Evolutionary conservation across 2,113 vertebrate species (phyloP).

Genomic region (Pogonocichla stellata): DNA sequence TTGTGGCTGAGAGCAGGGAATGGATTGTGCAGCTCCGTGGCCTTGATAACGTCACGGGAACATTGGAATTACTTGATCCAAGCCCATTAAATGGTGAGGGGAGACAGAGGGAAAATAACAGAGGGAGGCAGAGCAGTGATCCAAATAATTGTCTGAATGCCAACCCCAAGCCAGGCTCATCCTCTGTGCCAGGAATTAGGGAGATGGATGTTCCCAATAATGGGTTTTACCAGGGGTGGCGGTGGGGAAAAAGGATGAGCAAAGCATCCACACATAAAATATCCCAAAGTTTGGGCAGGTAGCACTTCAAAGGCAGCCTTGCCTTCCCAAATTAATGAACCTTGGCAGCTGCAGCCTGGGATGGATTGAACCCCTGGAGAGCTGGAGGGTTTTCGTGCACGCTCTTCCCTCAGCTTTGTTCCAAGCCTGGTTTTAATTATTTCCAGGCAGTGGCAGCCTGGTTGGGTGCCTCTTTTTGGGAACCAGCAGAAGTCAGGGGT

Average conservation of each 20-base stretch:
- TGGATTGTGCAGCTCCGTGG: neutral
- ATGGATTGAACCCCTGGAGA: neutral
- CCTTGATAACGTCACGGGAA: slow-evolving; percentile 2
- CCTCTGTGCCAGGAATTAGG: neutral
- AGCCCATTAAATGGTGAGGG: neutral
- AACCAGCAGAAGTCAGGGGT: neutral
- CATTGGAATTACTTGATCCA: neutral
- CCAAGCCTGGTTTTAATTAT: neutral
- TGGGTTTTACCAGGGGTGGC: neutral
- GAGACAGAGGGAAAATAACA: neutral
- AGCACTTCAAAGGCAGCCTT: neutral
- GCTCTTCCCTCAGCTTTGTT: neutral
- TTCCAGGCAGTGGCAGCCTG: neutral
- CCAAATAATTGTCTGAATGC: neutral
- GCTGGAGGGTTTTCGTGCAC: neutral
- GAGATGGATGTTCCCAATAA: neutral
- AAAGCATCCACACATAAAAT: neutral
- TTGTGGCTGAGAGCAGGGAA: neutral
- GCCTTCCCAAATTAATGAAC: neutral
- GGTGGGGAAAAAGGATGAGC: neutral
- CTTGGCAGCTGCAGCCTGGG: neutral
- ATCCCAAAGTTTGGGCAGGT: neutral
- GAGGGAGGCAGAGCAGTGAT: neutral
- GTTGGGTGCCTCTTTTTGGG: neutral
- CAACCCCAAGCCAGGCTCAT: neutral